A percentile compares a stretch with the other conserved stretches of the same genome.
Conservation (phyloP, 2,888 invertebrate species). For the Helleia helle region DNA sequence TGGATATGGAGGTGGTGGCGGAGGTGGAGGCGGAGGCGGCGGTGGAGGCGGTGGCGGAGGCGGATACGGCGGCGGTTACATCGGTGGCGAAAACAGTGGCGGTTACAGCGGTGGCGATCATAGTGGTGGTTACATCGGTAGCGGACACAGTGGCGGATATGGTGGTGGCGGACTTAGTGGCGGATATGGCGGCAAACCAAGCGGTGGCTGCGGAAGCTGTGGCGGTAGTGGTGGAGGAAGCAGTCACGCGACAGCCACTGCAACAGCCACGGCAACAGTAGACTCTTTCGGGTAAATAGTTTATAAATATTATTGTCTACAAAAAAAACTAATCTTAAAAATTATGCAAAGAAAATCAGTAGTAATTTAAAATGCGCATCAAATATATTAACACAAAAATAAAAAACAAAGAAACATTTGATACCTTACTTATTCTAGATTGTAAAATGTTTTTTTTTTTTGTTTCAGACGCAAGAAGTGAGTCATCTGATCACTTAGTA, state of each 20-base stretch:
- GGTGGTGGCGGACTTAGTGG: constrained; percentile 22
- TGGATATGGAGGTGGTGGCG: constrained; percentile 17
- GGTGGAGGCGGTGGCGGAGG: constrained; percentile 22
- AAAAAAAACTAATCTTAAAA: no score
- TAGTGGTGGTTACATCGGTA: constrained; percentile 20
- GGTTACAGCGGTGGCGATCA: constrained; percentile 25
- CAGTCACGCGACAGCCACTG: constrained; percentile 33
- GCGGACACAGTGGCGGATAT: constrained; percentile 20
- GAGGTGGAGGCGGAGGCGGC: constrained; percentile 22
- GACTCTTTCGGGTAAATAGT: not conserved
- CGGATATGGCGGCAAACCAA: constrained; percentile 22
- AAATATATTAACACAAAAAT: no score
- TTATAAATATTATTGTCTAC: no score
- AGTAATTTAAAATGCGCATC: no score
- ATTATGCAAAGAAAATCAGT: no score
- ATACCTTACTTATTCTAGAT: no score
- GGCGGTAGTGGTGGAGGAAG: constrained; percentile 20
- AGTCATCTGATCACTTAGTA: no score
- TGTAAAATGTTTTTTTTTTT: no score
- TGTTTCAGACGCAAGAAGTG: no score
- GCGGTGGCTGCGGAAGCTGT: constrained; percentile 18
- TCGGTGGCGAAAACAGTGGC: constrained; percentile 19
- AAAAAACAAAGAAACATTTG: no score
- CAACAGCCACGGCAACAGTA: constrained; percentile 19
- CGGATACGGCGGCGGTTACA: constrained; percentile 22